A percentile compares a stretch with the other conserved stretches of the same genome.
Evolutionary conservation across 2,113 vertebrate genomes (phyloP).

Genomic region (Ictidomys tridecemlineatus): DNA sequence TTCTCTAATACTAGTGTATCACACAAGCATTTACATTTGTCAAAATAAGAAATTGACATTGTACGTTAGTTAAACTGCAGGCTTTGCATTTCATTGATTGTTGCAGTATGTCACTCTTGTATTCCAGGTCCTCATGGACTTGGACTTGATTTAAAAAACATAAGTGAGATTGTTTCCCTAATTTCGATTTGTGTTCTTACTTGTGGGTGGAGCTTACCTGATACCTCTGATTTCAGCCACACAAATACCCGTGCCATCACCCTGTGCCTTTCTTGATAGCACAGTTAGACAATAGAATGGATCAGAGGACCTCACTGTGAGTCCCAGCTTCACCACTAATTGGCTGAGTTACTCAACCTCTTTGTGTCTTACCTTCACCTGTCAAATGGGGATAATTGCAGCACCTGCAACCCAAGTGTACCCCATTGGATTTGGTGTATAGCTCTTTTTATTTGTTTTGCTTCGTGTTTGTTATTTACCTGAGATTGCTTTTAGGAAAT

Average conservation of each 20-base stretch:
- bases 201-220: neutral
- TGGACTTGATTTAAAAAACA: neutral
- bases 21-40: neutral
- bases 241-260: neutral
- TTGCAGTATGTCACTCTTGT: neutral
- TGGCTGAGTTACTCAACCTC: slow-evolving; percentile 25
- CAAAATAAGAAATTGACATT: neutral
- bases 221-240: neutral
- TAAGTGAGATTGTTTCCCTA: neutral
- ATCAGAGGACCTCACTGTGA: neutral
- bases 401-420: neutral
- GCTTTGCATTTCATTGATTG: neutral
- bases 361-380: slow-evolving; percentile 40
- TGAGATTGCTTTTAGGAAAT: neutral
- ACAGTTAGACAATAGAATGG: neutral
- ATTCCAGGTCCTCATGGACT: neutral
- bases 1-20: neutral
- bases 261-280: neutral
- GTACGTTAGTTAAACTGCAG: neutral
- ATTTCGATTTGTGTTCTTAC: neutral
- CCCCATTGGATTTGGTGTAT: neutral
- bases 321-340: neutral
- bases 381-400: slow-evolving; percentile 46
- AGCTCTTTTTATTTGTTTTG: neutral
- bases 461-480: slow-evolving; percentile 24